Evolutionary conservation across 2,797 vertebrate genomes (phyloP).

Genomic region (Prunella strophiata): DNA sequence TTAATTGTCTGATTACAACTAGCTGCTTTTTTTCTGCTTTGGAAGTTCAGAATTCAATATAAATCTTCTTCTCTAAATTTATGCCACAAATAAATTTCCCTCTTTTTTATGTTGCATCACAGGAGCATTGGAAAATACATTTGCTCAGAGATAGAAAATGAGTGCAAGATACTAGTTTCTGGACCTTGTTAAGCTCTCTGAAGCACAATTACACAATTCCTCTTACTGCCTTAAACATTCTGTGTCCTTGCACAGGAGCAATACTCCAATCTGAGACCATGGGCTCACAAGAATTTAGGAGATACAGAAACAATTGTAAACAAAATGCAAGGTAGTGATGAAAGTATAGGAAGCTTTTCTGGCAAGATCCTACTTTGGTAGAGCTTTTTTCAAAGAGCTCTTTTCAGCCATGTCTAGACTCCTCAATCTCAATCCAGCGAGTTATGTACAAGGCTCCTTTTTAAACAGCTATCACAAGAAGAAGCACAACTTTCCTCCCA

Average conservation of each 20-base stretch:
- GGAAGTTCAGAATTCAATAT: background rate
- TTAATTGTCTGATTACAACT: background rate
- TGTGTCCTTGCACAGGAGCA: background rate
- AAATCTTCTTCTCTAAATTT: background rate
- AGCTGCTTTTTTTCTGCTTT: background rate
- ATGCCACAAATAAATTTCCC: background rate
- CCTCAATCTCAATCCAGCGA: accelerated
- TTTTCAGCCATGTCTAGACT: background rate
- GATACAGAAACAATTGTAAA: background rate
- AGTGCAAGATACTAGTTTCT: background rate
- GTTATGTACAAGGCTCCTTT: background rate
- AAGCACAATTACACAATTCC: background rate
- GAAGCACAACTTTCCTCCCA: background rate
- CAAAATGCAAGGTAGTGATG: background rate
- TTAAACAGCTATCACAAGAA: background rate
- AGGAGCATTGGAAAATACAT: background rate
- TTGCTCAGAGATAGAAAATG: background rate
- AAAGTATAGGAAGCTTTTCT: background rate
- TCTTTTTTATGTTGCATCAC: background rate
- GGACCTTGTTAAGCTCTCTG: background rate
- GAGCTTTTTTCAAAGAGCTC: background rate
- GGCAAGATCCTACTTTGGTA: background rate
- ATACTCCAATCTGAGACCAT: background rate
- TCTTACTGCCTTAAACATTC: background rate
- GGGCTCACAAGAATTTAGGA: background rate